Conservation (phyloP, 2,888 invertebrate species). For the Andrena haemorrhoa region DNA sequence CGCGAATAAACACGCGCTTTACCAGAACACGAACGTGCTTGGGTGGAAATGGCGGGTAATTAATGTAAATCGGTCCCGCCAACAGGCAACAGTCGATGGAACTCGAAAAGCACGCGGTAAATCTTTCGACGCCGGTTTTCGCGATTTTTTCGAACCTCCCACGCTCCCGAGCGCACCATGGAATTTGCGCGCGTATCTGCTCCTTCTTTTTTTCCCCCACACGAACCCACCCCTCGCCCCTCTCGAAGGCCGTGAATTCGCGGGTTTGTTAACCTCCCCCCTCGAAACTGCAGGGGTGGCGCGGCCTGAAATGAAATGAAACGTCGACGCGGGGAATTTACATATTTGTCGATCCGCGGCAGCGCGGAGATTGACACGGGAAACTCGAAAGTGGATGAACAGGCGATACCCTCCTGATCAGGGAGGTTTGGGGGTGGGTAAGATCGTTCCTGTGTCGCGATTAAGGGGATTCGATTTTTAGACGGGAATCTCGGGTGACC, state of each 20-base stretch:
- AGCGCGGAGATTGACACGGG: conserved; percentile 33
- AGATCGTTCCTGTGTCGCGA: conserved; percentile 26
- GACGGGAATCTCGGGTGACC: too few relatives aligned
- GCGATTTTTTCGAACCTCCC: neutral
- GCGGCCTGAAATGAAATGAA: conserved; percentile 43
- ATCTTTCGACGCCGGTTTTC: conserved; percentile 21
- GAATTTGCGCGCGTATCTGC: too few relatives aligned
- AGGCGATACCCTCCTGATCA: conserved; percentile 3
- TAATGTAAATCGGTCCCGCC: conserved; percentile 42
- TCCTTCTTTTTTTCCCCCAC: neutral
- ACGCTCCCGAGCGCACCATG: too few relatives aligned
- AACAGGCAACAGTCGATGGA: conserved; percentile 21
- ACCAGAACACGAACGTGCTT: conserved; percentile 13
- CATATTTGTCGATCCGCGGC: conserved; percentile 41
- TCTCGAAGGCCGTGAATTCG: conserved; percentile 5
- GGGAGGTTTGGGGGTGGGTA: neutral
- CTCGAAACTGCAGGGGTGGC: neutral
- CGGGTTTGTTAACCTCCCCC: neutral
- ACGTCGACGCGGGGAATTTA: conserved; percentile 36
- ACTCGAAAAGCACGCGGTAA: conserved; percentile 37
- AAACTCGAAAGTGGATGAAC: conserved; percentile 20
- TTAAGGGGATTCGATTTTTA: neutral
- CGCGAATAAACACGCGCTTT: conserved; percentile 34
- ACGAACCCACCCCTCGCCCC: neutral
- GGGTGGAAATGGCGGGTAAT: conserved; percentile 29